Evolutionary conservation across 2,797 vertebrate species (phyloP), one percentile per base, ranked within the genome.

Genomic region (Eupleurogrammus muticus): DNA sequence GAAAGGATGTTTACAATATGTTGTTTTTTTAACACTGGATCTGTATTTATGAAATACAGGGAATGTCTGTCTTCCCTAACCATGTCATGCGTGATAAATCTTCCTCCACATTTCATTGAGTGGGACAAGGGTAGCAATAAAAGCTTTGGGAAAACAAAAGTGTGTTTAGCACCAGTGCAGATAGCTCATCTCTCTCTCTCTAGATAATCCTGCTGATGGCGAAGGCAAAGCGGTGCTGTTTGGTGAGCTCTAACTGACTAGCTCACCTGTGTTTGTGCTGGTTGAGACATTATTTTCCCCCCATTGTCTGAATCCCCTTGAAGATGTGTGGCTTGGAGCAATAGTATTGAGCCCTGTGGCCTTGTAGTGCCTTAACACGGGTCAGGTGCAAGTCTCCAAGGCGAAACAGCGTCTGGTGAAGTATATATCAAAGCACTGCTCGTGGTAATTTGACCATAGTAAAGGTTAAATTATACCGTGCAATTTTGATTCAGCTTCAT

Each of bases 281-380:
- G 89, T 83, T 92, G 79, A 92, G 87, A 90, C 87, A 90, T 91
- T 91, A 86, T 82, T 86, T 40, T 51, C 71, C 49, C n/a, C 44
- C 55, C 57, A 81, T 92, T 90, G 87, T 90, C 71, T 11, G 4
- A 20, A 20, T 42, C 62, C 73, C 65, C 68, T 88, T 89, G 73
- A 88, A 85, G 82, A 82, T 63, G 77, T 64, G 70, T 9, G 60
- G 59, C 74, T 83, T 76, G 69, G 75, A 82, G 80, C 24, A 2
- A 12, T 9, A 20, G 57, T 50, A 72, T 48, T 60, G 78, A 81
- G 71, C 73, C 63, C 35, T 36, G 59, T 73, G 86, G 81, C 86
- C 88, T 89, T 82, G 74, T 49, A 56, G 49, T 9, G 68, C 38
- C 23, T 35, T 63, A 73, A 76, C 67, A 40, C 70, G 23, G 78